Evolutionary conservation across 2,113 vertebrate genomes (phyloP).

Genomic region (Pholis gunnellus): DNA sequence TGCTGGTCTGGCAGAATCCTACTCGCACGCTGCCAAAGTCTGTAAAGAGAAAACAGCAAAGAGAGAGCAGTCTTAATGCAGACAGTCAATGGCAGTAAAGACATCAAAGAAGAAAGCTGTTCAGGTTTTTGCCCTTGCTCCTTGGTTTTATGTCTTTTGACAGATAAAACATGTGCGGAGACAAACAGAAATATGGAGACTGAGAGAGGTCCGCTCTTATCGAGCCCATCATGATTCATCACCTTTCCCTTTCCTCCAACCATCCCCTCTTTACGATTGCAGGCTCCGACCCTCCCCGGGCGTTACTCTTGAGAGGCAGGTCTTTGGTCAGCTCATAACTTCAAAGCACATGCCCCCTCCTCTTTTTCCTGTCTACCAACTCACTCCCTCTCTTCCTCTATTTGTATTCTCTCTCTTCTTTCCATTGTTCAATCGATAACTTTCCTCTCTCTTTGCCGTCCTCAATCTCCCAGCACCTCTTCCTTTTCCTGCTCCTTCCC

Average conservation of each 20-base stretch:
- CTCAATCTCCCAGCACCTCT: slow-evolving; percentile 40
- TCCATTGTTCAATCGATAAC: slow-evolving; percentile 67
- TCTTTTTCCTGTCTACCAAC: slow-evolving; percentile 36
- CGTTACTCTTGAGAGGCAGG: slow-evolving; percentile 43
- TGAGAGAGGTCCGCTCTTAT: slow-evolving; percentile 20
- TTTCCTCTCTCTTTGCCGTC: slow-evolving; percentile 18
- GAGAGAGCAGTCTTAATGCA: slow-evolving; percentile 18
- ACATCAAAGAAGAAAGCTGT: slow-evolving; percentile 26
- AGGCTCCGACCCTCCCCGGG: slow-evolving; percentile 33
- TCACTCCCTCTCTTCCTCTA: slow-evolving; percentile 52
- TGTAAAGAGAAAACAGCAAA: slow-evolving; percentile 10
- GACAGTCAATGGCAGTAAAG: slow-evolving; percentile 42
- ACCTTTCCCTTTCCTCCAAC: slow-evolving; percentile 42
- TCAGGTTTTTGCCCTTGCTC: neutral
- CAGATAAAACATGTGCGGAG: slow-evolving; percentile 12
- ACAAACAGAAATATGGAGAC: slow-evolving; percentile 27
- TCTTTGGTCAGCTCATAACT: slow-evolving; percentile 54
- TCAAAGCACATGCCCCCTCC: slow-evolving; percentile 62
- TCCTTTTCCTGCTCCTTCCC: slow-evolving; percentile 25
- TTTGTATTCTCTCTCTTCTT: slow-evolving; percentile 60
- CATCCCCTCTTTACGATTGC: slow-evolving; percentile 39
- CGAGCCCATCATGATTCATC: slow-evolving; percentile 57
- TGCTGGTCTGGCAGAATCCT: slow-evolving; percentile 30
- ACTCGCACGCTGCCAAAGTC: slow-evolving; percentile 41
- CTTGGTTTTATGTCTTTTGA: slow-evolving; percentile 6